Base-by-base conservation (phyloP, 2,113 vertebrate species). In the Mungos mungo region DNA sequence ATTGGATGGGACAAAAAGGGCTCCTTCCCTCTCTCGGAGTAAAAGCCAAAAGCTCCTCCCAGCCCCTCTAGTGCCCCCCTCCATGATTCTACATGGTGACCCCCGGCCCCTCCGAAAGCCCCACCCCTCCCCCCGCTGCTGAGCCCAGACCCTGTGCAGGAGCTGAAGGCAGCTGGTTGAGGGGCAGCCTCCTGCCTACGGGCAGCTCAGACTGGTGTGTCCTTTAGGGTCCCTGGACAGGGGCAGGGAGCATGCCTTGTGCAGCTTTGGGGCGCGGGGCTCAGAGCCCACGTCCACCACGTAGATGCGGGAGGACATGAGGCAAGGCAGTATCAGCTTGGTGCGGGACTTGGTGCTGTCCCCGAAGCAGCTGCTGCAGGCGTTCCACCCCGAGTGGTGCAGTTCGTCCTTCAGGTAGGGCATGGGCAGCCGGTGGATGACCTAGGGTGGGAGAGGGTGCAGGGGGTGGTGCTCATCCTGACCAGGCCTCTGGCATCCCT, bases 321-420 rank as follows among this genome's bases (percentile, higher is more conserved):
- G 97, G 0, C 99, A 96, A 0, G 99, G 99, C 0, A 99, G 98
- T n/a, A 99, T 98, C 60, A 99, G 99, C 3, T 98, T 98, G 96
- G 99, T 99, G 2, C 99, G 98, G 0, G 87, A 98, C 98, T 99
- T 99, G 23, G 98, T 98, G 86, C 97, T 4, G 19, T 99, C 99
- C 0, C 98, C 98, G 0, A 99, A 99, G 98, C 99, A 99, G 98
- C 99, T 99, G 99, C 99, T 99, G 96, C 99, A 99, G 88, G 99
- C 97, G 12, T 99, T 99, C 99, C 99, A 99, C 0, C 99, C 99
- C 0, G 99, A 99, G 92, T 99, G 99, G 41, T 99, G 99, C 8
- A 99, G 99, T 98, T 99, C 99, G 0, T 99, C 99, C 0, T 98
- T 97, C 1, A 99, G 92, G 96, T 99, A 98, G 0, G 99, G 99